These are phyloP conservation scores for Isichthys henryi DNA, from an alignment of 2,113 vertebrate genomes.

Conservation along the genomic window DNA sequence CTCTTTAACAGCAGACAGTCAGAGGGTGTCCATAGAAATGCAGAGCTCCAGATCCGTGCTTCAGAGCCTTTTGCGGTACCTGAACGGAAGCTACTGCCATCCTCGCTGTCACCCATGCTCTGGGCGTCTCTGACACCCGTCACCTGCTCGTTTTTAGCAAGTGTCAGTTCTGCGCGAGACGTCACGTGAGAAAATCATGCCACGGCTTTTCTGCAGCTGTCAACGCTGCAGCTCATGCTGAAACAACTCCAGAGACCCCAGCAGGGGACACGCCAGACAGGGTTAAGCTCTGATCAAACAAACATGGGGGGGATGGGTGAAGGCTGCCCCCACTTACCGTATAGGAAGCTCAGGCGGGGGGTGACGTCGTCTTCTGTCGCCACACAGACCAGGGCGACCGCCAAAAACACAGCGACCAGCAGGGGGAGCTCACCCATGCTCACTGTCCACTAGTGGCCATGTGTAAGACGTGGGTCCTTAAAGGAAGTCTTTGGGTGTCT, in stretches of 20 bases:
- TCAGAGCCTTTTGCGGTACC: background rate
- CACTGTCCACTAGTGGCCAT: constrained; percentile 31
- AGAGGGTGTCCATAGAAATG: background rate
- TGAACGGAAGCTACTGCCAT: background rate
- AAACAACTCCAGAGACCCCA: background rate
- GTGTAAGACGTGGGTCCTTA: background rate
- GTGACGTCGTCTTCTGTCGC: constrained; percentile 52
- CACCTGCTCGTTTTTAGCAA: background rate
- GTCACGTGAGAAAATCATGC: background rate
- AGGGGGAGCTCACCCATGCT: constrained; percentile 31
- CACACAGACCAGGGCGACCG: constrained; percentile 37
- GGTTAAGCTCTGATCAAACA: background rate
- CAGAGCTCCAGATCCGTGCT: background rate
- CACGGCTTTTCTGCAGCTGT: background rate
- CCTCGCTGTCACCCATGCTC: background rate
- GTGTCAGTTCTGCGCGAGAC: background rate
- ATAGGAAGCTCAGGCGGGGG: constrained; percentile 56
- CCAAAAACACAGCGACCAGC: constrained; percentile 41
- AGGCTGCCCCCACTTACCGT: constrained; percentile 47
- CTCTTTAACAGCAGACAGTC: background rate
- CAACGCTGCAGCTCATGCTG: background rate
- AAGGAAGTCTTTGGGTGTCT: background rate
- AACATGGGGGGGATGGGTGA: background rate
- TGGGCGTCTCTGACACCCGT: background rate
- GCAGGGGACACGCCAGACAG: background rate